Conservation (phyloP, 2,888 invertebrate genomes). For the Sycophila texana region DNA sequence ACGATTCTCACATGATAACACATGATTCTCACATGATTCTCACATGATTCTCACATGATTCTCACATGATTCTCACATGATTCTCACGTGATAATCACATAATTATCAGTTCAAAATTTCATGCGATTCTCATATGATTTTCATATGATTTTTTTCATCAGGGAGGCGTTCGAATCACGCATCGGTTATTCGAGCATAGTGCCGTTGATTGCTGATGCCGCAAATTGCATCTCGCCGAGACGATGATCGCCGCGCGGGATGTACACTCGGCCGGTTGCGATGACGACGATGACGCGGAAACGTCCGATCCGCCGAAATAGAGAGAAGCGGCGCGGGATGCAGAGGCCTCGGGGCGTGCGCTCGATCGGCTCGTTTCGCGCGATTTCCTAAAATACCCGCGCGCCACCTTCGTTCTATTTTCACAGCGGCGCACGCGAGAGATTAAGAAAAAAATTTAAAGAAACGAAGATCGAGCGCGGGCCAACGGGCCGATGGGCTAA, state of each 20-base stretch:
- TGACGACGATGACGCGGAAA: conserved; percentile 7
- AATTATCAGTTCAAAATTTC: no score
- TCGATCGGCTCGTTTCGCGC: background rate
- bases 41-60: no score
- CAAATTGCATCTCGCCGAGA: background rate
- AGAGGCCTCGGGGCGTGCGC: background rate
- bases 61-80: no score
- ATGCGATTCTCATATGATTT: no score
- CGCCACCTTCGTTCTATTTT: no score
- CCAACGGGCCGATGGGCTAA: background rate
- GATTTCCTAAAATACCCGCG: background rate
- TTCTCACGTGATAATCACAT: no score
- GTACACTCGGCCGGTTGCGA: no score
- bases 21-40: no score
- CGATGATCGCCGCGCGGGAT: background rate
- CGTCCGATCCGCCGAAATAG: conserved; percentile 17
- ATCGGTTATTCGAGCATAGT: background rate
- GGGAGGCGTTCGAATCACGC: background rate
- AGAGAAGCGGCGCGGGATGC: conserved; percentile 30
- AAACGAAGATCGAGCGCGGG: background rate
- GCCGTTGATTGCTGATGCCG: conserved; percentile 8
- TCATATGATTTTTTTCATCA: no score
- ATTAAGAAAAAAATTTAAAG: no score
- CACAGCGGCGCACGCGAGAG: no score
- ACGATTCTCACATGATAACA: no score